Evolutionary conservation across 2,113 vertebrate species (phyloP), one percentile per base, ranked within the genome.

Genomic region (Rhynchomys soricoides): DNA sequence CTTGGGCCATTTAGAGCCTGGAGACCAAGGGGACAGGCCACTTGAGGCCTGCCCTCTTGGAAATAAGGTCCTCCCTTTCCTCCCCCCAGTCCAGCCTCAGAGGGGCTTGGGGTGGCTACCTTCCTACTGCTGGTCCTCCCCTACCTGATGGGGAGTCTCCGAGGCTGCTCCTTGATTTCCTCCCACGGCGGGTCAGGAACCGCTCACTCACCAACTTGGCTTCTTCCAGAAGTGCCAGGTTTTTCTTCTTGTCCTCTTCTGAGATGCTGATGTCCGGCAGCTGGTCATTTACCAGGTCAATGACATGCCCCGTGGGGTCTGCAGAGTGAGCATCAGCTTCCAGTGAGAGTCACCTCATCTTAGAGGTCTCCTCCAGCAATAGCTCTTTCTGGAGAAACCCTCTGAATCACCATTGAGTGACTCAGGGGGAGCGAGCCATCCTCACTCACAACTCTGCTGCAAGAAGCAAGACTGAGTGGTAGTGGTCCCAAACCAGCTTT

Each of bases 211-310:
- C 99, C 97, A 98, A 99, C 98, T 99, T 99, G 88, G 99, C 99
- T 98, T 99, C 99, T 97, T 99, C 99, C 79, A 99, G 98, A 88
- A 99, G 98, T 40, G 99, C 99, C 96, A 99, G 98, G 97, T 99
- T 99, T 98, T 99, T 99, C 98, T 99, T 99, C 93, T 99, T 99
- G 95, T 99, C 99, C 94, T 99, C 99, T 52, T 99, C 99, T n/a
- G 99, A 99, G 93, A 99, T 99, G 98, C 98, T 98, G 96, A 99
- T 97, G 75, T 99, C 99, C 0, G 99, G 99, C n/a, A 99, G 98
- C 96, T 98, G 98, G 96, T 99, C 99, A 93, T 99, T 99, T 94
- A 99, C 98, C 96, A 99, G 98, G 97, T 99, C 99, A 85, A 99
- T 99, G 98, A 99, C 97, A 4, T 99, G 99, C 40, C 99, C 99